Conservation (phyloP, 2,113 vertebrate species). For the Megaceryle torquata region DNA sequence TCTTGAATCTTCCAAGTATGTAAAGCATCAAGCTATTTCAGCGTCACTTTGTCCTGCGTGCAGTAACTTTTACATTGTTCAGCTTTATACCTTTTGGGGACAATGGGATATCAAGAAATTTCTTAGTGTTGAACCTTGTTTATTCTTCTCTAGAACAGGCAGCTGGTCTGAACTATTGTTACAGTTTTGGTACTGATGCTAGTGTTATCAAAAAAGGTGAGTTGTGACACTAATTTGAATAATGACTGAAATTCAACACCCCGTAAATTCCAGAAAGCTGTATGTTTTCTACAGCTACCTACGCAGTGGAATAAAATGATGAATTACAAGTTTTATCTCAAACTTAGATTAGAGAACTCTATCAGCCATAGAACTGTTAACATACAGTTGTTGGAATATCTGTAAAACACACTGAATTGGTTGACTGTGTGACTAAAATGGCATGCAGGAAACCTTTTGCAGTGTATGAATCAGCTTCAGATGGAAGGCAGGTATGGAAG, state of each 20-base stretch:
- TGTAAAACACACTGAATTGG: background rate
- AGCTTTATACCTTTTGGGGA: background rate
- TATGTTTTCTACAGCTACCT: background rate
- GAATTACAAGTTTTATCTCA: background rate
- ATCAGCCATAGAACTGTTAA: background rate
- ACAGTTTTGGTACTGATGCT: background rate
- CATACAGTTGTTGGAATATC: background rate
- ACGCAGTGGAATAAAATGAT: background rate
- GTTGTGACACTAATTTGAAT: background rate
- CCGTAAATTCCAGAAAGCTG: background rate
- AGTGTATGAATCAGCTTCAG: slow-evolving; percentile 10
- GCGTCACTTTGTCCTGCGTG: background rate
- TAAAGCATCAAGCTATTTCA: background rate
- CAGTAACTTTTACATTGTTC: background rate
- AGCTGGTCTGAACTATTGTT: background rate
- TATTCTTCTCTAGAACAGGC: background rate
- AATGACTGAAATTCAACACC: background rate
- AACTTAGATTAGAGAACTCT: background rate
- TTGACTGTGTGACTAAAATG: background rate
- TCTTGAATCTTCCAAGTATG: background rate
- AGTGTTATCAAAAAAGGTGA: background rate
- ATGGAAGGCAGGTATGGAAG: slow-evolving; percentile 14
- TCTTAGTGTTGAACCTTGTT: background rate
- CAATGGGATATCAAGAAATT: background rate
- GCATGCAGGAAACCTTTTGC: background rate